Base-by-base conservation (phyloP, 1,140 invertebrate species). In the Probaryconus sp. region DNA sequence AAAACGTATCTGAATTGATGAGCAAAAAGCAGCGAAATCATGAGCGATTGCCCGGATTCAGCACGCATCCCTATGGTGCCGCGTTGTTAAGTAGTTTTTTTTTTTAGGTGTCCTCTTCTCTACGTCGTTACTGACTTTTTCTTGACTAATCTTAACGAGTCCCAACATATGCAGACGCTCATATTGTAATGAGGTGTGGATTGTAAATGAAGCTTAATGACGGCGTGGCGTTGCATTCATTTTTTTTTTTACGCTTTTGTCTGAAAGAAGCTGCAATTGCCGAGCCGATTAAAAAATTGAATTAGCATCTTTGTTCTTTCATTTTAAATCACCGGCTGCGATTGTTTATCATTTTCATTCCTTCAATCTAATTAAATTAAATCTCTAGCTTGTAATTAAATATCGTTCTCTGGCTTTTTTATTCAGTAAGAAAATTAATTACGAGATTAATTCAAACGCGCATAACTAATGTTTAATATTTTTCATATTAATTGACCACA, bases 161-260 rank as follows among this genome's bases (percentile, higher is more conserved):
- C 63, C 71, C 38, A 53, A 43, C 51, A 40, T 65, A 58, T 26
- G 73, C 68, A 71, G 61, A 50, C 73, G 65, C 67, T 77, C 68
- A 77, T 82, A 81, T 82, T 80, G 79, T 82, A 81, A 85, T 81
- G 80, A 85, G 82, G 83, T 85, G 83, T 81, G 81, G 82, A 86
- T 83, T 85, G 83, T 83, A 85, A 85, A 86, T 85, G 85, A 85
- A 80, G 79, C 80, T 76, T 85, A 85, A 86, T 84, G 83, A 85
- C 74, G 79, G 71, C 69, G 60, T 58, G 61, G 45, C 56, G 58
- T 11, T 63, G 51, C 56, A 40, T 55, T 38, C 71, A 68, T 74
- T 74, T 68, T n/a, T n/a, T n/a, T n/a, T n/a, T 74, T 74, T 61
- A 74, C 56, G 35, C 37, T 70, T 74, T 74, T 60, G 48, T 14